Base-by-base conservation (phyloP, 2,113 vertebrate genomes). In the Eublepharis macularius region DNA sequence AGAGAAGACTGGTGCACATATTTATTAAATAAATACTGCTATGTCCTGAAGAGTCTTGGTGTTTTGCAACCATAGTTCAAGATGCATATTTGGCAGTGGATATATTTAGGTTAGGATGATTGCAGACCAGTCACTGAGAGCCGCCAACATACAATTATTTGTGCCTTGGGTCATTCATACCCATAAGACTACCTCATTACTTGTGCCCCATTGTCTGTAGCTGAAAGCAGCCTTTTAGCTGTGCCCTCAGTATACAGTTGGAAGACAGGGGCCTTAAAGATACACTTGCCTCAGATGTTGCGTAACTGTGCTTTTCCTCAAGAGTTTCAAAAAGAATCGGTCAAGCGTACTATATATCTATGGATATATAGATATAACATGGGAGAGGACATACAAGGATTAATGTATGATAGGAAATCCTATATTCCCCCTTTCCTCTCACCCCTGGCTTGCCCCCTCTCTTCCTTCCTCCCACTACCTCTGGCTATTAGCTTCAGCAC, bases 181-280 rank as follows among this genome's bases (percentile, higher is more conserved):
- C 29, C 43, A 26, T 47, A 17, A 73, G 11, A 34, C 41, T n/a
- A 34, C 66, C 32, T 75, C 8, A 65, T 41, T 39, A 21, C 54
- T 11, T 79, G 34, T 65, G 26, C 2, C 29, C 26, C 26, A 45
- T n/a, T 66, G 32, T 47, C 21, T 47, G 43, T 76, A 51, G 41
- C 16, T 29, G n/a, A 66, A 66, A 76, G 16, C 19, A 65, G n/a
- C n/a, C 54, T 63, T 14, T 21, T 65, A n/a, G 24, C 19, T 65
- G 21, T 14, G 32, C 11, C 57, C 51, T 73, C 4, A 63, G 54
- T 45, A 47, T n/a, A 45, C 32, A 26, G 74, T n/a, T 85, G 92
- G 92, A 66, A 92, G 86, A 87, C 89, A 82, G n/a, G 43, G 43
- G 11, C 65, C 54, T 47, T 63, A 65, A 60, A 83, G 63, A 47